These are phyloP conservation scores for Mastigias papua DNA, from an alignment of 30 jellyfish, hydroid and myxozoan genomes.

Conservation along the genomic window DNA sequence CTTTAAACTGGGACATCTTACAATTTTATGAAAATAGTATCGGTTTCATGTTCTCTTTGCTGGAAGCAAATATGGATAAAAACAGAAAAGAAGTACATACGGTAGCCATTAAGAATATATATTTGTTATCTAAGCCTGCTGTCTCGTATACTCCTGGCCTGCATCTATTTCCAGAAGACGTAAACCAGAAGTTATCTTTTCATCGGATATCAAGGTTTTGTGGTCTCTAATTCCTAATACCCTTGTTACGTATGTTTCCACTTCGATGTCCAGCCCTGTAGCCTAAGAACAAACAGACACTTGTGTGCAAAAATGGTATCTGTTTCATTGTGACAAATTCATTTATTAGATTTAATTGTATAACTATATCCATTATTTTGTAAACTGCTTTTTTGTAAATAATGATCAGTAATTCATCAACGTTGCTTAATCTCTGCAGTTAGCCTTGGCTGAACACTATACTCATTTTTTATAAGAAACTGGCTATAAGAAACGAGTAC, in stretches of 20 bases:
- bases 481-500: too few species aligned
- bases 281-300: not conserved
- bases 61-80: too few species aligned
- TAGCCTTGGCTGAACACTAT: not conserved
- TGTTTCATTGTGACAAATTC: not conserved
- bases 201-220: not conserved
- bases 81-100: too few species aligned
- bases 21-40: too few species aligned
- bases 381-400: constrained; percentile 9
- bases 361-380: not conserved
- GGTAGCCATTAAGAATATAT: too few species aligned
- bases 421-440: not conserved
- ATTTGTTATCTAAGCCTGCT: too few species aligned
- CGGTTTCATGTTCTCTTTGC: too few species aligned
- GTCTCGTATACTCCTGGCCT: not conserved
- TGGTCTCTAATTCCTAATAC: not conserved
- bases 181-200: not conserved
- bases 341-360: constrained; percentile 7
- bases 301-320: not conserved
- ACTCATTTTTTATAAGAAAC: too few species aligned
- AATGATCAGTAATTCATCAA: not conserved
- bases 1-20: too few species aligned
- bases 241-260: not conserved
- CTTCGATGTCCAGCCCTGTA: not conserved
- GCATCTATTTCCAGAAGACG: not conserved